Percentiles rank a stretch among this genome's conserved stretches.
phyloP scores from a whole-genome alignment of 1,140 invertebrate species.

The Halictus rubicundus region DNA sequence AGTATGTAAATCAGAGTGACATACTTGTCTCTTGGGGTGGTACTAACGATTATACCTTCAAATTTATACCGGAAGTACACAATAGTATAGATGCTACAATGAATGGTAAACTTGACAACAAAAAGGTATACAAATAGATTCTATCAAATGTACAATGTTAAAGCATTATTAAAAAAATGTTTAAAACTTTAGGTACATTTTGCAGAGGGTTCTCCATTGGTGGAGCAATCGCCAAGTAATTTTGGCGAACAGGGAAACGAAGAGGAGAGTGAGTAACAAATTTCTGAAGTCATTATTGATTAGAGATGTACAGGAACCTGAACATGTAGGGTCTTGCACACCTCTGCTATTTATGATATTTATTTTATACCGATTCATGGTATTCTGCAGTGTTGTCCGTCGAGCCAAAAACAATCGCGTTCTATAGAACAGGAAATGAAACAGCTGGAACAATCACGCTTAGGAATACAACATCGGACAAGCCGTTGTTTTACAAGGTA shows the following conservation, averaged over 20 bases:
- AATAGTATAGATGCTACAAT: constrained; percentile 60
- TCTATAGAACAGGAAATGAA: constrained; percentile 84
- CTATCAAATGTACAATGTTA: constrained; percentile 11
- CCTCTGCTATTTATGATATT: too few relatives aligned
- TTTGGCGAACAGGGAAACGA: constrained; percentile 72
- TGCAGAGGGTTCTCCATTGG: constrained; percentile 82
- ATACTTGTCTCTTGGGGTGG: constrained; percentile 92
- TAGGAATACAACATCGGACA: constrained; percentile 84
- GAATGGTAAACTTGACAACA: constrained; percentile 80
- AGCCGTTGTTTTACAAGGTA: constrained; percentile 89
- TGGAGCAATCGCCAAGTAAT: constrained; percentile 70
- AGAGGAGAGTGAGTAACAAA: constrained; percentile 65
- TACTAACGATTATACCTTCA: constrained; percentile 87
- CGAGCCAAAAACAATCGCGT: constrained; percentile 83
- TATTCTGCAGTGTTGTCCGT: constrained; percentile 78
- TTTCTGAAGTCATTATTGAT: neutral
- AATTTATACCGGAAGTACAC: constrained; percentile 85
- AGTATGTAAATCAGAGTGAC: constrained; percentile 88
- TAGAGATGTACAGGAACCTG: too few relatives aligned
- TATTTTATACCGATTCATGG: constrained; percentile 6
- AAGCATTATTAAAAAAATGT: constrained; percentile 36
- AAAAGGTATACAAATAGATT: constrained; percentile 77
- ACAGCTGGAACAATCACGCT: constrained; percentile 84
- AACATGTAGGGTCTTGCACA: too few relatives aligned
- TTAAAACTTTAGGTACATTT: constrained; percentile 80